phyloP scores from a whole-genome alignment of 2,888 invertebrate species.

The Agrochola lychnidis region DNA sequence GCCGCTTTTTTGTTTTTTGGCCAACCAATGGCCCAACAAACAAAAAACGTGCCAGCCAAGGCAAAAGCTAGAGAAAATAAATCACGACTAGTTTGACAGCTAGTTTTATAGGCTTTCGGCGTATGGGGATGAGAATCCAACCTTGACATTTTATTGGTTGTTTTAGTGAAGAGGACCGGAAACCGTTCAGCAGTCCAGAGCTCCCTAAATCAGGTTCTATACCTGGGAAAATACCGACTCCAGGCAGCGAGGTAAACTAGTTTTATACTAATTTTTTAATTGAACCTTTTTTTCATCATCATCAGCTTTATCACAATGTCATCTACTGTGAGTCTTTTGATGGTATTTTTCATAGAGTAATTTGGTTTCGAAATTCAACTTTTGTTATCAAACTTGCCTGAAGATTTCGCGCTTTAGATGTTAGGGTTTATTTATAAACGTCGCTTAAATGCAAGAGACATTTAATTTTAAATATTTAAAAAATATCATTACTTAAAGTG shows the following conservation, averaged over 20 bases:
- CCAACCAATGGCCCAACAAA: too few relatives aligned
- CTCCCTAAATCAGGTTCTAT: slow-evolving; percentile 76
- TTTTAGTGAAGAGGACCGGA: slow-evolving; percentile 82
- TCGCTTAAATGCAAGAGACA: neutral
- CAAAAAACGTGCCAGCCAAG: too few relatives aligned
- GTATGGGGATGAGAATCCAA: neutral
- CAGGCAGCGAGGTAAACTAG: slow-evolving; percentile 79
- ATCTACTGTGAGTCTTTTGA: slow-evolving; percentile 18
- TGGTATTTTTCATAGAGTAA: neutral
- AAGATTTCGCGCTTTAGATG: neutral
- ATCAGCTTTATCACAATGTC: slow-evolving; percentile 9
- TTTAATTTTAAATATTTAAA: neutral
- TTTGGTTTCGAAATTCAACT: neutral
- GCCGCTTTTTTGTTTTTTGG: too few relatives aligned
- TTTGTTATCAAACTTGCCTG: neutral
- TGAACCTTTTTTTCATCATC: slow-evolving; percentile 17
- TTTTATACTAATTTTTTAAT: slow-evolving; percentile 56
- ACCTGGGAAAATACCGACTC: slow-evolving; percentile 78
- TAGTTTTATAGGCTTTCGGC: too few relatives aligned
- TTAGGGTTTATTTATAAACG: neutral
- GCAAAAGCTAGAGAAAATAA: too few relatives aligned
- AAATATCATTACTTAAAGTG: neutral
- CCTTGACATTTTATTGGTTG: neutral
- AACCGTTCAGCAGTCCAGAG: slow-evolving; percentile 86
- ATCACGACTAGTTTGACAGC: too few relatives aligned